Evolutionary conservation across 2,113 vertebrate species (phyloP).

Genomic region (Aegypius monachus): DNA sequence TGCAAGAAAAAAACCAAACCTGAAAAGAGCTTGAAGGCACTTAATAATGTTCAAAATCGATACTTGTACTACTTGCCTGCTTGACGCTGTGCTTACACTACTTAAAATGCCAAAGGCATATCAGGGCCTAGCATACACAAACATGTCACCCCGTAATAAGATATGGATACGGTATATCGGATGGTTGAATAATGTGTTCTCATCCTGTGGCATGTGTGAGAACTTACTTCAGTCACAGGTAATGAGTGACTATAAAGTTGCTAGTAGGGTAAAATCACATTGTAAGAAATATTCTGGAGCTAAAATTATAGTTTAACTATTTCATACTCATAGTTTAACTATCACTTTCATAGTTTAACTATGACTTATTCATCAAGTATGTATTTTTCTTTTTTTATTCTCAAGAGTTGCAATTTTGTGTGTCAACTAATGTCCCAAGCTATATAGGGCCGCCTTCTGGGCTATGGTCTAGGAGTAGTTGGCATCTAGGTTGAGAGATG

Average conservation of each 20-base stretch:
- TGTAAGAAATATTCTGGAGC: background rate
- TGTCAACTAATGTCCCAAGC: background rate
- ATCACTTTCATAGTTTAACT: background rate
- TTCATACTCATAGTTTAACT: background rate
- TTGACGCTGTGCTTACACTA: background rate
- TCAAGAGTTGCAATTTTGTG: background rate
- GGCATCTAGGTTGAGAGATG: background rate
- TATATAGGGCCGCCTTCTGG: background rate
- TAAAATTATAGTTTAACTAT: background rate
- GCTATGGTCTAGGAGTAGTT: background rate
- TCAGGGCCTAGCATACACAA: background rate
- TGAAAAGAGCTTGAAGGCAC: background rate
- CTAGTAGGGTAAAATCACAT: background rate
- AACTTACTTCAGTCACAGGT: background rate
- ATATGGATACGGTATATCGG: accelerated
- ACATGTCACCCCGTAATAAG: background rate
- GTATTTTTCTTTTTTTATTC: background rate
- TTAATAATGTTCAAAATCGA: background rate
- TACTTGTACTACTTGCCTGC: background rate
- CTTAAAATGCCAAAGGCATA: background rate
- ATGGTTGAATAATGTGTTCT: background rate
- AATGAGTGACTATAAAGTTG: background rate
- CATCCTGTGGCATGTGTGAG: background rate
- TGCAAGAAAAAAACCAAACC: background rate
- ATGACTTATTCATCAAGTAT: background rate